phyloP scores from a whole-genome alignment of 2,888 invertebrate species.

The Sthenelais limicola region DNA sequence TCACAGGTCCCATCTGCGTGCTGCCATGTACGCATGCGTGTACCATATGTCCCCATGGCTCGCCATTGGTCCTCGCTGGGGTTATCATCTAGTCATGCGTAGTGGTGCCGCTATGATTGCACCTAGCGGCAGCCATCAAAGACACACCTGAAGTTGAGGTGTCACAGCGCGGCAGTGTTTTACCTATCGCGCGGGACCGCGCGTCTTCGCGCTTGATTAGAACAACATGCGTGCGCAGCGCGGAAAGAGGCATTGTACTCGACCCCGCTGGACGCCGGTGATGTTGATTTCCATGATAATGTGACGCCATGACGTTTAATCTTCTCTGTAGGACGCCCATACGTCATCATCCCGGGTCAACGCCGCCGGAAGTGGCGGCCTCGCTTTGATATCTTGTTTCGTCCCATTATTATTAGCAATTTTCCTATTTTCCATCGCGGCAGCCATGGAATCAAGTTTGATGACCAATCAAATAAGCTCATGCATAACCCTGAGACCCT shows the following conservation, averaged over 20 bases:
- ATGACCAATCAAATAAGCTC: no score
- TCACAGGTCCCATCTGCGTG: no score
- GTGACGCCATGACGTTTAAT: not conserved
- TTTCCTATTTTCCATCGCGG: no score
- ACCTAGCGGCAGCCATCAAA: slow-evolving; percentile 5
- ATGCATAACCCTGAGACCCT: no score
- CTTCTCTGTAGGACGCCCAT: not conserved
- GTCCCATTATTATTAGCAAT: no score
- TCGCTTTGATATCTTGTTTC: no score
- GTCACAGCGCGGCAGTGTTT: not conserved
- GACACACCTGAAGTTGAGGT: slow-evolving; percentile 8
- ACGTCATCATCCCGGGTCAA: not conserved
- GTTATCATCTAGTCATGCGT: not conserved
- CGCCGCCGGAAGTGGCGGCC: not conserved
- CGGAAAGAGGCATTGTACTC: not conserved
- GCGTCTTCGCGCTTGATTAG: not conserved
- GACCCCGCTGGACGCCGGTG: not conserved
- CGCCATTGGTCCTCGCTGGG: no score
- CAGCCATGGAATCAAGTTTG: no score
- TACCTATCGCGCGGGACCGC: not conserved
- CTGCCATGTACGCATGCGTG: slow-evolving; percentile 32
- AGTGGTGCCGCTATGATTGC: not conserved
- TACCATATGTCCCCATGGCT: slow-evolving; percentile 14
- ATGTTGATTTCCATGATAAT: not conserved
- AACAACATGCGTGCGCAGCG: not conserved